Conservation (phyloP, 2,888 invertebrate species). For the Stenolophus ochropezus region DNA sequence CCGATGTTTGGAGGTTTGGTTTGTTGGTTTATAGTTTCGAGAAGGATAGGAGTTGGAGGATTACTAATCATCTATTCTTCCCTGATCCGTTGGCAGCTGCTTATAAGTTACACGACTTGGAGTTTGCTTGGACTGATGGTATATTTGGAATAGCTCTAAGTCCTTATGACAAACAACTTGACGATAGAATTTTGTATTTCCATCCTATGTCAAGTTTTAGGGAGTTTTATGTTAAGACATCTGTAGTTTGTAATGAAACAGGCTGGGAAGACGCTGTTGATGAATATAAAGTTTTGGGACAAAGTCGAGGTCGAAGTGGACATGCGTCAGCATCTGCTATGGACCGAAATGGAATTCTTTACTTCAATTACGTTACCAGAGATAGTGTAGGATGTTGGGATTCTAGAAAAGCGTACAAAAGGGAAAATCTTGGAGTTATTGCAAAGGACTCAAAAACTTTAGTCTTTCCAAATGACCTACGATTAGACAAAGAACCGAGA, state of each 20-base stretch:
- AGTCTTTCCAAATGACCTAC: constrained; percentile 88
- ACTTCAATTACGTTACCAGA: constrained; percentile 84
- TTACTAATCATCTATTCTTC: constrained; percentile 82
- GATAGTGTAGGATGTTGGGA: constrained; percentile 90
- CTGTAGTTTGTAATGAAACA: constrained; percentile 79
- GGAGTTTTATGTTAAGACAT: constrained; percentile 84
- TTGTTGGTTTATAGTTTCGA: constrained; percentile 78
- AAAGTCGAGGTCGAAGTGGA: constrained; percentile 77
- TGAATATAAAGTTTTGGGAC: constrained; percentile 69
- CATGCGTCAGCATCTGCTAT: constrained; percentile 86
- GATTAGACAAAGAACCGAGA: constrained; percentile 81
- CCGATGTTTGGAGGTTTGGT: constrained; percentile 83
- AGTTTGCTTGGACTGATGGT: constrained; percentile 89
- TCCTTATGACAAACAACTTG: constrained; percentile 73
- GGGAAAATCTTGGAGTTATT: constrained; percentile 78
- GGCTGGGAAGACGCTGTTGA: constrained; percentile 70
- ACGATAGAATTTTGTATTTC: constrained; percentile 82
- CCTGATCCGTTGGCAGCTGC: constrained; percentile 85
- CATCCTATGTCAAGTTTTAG: constrained; percentile 89
- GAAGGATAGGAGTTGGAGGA: constrained; percentile 78
- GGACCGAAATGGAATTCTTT: constrained; percentile 83
- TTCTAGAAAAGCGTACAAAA: constrained; percentile 80
- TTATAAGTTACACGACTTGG: constrained; percentile 83
- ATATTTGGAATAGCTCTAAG: constrained; percentile 84
- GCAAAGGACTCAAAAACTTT: constrained; percentile 79